phyloP scores from a whole-genome alignment of 2,113 vertebrate genomes.

The Percopsis transmontana region DNA sequence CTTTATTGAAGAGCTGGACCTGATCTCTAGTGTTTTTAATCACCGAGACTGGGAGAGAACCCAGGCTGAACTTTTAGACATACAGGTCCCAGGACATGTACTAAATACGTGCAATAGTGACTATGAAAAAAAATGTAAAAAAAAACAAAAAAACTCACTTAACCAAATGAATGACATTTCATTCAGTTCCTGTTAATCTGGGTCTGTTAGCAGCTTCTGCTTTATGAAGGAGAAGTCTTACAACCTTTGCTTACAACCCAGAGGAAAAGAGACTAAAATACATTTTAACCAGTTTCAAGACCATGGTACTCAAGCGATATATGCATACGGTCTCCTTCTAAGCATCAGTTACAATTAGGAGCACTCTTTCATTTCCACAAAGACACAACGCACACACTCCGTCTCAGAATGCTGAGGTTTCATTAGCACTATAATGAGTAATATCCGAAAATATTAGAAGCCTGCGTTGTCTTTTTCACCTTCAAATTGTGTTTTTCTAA shows the following conservation, averaged over 20 bases:
- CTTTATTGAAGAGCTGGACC: no score
- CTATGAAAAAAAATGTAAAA: not conserved
- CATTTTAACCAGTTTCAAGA: no score
- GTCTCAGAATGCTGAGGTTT: slow-evolving; percentile 61
- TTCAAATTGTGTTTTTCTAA: slow-evolving; percentile 65
- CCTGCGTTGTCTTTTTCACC: slow-evolving; percentile 69
- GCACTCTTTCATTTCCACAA: slow-evolving; percentile 16
- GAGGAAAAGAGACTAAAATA: no score
- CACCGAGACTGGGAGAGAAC: not conserved
- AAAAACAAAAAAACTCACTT: not conserved
- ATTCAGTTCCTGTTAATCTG: not conserved
- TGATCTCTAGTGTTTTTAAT: not conserved
- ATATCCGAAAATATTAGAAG: slow-evolving; percentile 51
- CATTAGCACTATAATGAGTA: slow-evolving; percentile 46
- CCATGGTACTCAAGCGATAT: no score
- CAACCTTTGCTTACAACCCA: no score
- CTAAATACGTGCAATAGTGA: no score
- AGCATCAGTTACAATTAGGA: no score
- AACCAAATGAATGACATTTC: not conserved
- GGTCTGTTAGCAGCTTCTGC: not conserved
- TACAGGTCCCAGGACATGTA: not conserved
- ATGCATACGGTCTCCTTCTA: no score
- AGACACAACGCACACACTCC: slow-evolving; percentile 34
- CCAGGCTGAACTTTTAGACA: not conserved
- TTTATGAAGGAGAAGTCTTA: not conserved